Evolutionary conservation across 2,113 vertebrate species (phyloP).

Genomic region (Indicator indicator): DNA sequence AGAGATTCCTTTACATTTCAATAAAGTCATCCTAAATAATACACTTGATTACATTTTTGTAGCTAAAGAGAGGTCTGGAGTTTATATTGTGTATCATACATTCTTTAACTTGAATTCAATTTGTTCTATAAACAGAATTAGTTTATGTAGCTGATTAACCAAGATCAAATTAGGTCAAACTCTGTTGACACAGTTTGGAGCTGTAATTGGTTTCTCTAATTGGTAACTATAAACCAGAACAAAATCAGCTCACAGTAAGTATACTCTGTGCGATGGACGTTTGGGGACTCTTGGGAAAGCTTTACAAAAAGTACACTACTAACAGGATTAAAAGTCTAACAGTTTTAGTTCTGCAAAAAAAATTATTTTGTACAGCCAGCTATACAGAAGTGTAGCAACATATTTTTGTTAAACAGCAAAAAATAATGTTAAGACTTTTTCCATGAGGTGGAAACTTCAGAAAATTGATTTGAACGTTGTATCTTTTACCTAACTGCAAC

Average conservation of each 20-base stretch:
- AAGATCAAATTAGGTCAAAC: constrained; percentile 47
- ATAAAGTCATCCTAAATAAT: not conserved
- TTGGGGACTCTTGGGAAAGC: constrained; percentile 10
- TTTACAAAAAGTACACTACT: not conserved
- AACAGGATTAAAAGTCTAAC: constrained; percentile 33
- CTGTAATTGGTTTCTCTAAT: constrained; percentile 63
- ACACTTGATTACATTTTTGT: not conserved
- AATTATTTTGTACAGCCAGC: not conserved
- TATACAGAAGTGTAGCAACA: not conserved
- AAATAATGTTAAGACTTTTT: not conserved
- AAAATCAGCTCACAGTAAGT: constrained; percentile 7
- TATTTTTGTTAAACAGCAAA: not conserved
- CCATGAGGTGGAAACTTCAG: not conserved
- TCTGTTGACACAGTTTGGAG: constrained; percentile 32
- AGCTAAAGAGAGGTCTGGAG: not conserved
- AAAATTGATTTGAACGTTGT: not conserved
- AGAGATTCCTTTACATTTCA: not conserved
- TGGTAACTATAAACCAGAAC: constrained; percentile 36
- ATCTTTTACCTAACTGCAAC: not conserved
- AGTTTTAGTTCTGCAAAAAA: not conserved
- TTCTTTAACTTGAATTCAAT: constrained; percentile 13
- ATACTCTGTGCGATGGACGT: not conserved
- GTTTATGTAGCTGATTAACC: constrained; percentile 34
- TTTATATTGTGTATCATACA: not conserved
- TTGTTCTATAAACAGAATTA: constrained; percentile 38